Percentiles rank a stretch among this genome's conserved stretches.
Conservation (phyloP, 2,888 invertebrate species). For the Pterostichus niger region DNA sequence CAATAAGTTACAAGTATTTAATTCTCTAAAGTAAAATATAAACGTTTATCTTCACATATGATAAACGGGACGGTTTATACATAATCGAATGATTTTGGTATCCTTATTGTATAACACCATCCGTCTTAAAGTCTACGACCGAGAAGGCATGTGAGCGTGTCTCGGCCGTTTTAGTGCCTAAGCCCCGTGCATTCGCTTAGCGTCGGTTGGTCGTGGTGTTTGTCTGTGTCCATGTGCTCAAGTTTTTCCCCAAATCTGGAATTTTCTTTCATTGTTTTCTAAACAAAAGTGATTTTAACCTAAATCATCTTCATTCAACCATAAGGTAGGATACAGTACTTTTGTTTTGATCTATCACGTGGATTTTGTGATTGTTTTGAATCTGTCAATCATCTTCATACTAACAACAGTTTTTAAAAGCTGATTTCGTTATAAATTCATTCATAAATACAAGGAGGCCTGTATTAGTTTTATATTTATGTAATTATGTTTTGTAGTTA, state of each 20-base stretch:
- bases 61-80: slow-evolving; percentile 53
- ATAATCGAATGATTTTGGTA: neutral
- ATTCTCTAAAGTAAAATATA: neutral
- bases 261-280: slow-evolving; percentile 7
- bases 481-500: neutral
- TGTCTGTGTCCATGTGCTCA: slow-evolving; percentile 57
- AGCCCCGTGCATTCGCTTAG: slow-evolving; percentile 62
- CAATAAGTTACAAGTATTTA: slow-evolving; percentile 14
- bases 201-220: slow-evolving; percentile 54
- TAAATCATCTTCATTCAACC: slow-evolving; percentile 10
- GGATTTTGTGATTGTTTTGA: slow-evolving; percentile 42
- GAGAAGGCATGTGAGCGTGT: slow-evolving; percentile 63
- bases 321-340: slow-evolving; percentile 35
- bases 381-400: slow-evolving; percentile 16
- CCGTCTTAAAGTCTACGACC: slow-evolving; percentile 63
- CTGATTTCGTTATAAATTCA: neutral
- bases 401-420: neutral
- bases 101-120: slow-evolving; percentile 59
- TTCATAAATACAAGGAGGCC: slow-evolving; percentile 13
- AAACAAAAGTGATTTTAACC: slow-evolving; percentile 22
- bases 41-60: slow-evolving; percentile 32
- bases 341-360: slow-evolving; percentile 40
- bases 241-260: neutral
- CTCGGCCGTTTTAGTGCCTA: slow-evolving; percentile 59
- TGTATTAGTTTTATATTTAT: neutral